phyloP scores from a whole-genome alignment of 2,797 vertebrate species.

The Syncerus caffer region DNA sequence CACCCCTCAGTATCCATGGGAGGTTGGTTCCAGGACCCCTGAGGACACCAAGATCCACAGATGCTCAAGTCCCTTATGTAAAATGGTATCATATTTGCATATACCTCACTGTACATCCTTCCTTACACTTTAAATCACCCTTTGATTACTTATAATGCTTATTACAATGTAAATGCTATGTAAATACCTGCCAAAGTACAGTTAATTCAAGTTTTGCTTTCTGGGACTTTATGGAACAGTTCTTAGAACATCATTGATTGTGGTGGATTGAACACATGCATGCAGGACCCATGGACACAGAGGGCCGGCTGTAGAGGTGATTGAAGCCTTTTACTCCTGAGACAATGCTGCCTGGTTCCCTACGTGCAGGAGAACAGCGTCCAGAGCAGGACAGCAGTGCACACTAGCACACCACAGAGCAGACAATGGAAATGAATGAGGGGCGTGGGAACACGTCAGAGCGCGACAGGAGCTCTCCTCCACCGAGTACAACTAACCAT shows the following conservation, averaged over 20 bases:
- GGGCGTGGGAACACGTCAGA: rapidly evolving
- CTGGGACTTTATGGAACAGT: neutral
- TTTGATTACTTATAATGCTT: neutral
- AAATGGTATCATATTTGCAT: neutral
- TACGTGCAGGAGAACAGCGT: rapidly evolving
- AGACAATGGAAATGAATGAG: neutral
- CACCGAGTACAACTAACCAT: neutral
- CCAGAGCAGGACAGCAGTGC: neutral
- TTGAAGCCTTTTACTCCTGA: neutral
- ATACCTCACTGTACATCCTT: neutral
- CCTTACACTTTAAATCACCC: neutral
- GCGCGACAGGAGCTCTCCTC: neutral
- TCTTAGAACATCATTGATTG: neutral
- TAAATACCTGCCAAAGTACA: neutral
- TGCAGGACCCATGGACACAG: neutral
- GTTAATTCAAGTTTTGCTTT: neutral
- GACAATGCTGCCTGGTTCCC: neutral
- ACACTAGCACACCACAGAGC: neutral
- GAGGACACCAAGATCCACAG: neutral
- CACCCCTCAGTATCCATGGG: neutral
- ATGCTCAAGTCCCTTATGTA: neutral
- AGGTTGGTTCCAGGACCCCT: neutral
- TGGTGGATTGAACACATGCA: neutral
- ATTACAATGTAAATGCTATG: neutral
- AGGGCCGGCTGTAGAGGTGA: neutral